Evolutionary conservation across 2,797 vertebrate genomes (phyloP).

Genomic region (Ptychobarbus kaznakovi): DNA sequence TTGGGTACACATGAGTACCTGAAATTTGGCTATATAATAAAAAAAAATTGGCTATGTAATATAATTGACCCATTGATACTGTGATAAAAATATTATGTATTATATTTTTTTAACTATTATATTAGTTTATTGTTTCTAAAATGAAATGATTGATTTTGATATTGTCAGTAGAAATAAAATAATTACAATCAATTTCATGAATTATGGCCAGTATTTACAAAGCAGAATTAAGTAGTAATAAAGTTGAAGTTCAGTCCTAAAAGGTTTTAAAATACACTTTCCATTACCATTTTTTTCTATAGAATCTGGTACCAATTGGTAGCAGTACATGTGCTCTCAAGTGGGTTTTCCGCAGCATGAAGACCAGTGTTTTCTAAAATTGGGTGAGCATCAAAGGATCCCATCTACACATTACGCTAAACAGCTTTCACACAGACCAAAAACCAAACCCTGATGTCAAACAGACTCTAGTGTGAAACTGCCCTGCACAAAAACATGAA

Average conservation of each 20-base stretch:
- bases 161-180: neutral
- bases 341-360: neutral
- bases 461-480: slow-evolving; percentile 2
- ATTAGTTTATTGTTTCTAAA: neutral
- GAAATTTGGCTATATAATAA: no score
- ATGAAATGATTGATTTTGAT: neutral
- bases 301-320: neutral
- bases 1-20: no score
- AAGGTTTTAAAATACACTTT: neutral
- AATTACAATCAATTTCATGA: neutral
- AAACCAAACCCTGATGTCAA: neutral
- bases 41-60: no score
- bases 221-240: neutral
- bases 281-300: neutral
- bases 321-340: neutral
- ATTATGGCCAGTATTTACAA: neutral
- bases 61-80: neutral
- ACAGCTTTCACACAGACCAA: neutral
- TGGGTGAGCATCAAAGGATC: neutral
- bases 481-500: neutral
- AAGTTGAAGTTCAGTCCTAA: neutral
- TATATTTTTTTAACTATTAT: neutral
- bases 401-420: neutral
- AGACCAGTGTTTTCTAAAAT: neutral
- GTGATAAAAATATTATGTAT: neutral